Percentiles rank a stretch among this genome's conserved stretches.
Evolutionary conservation across 1,140 invertebrate species (phyloP).

Genomic region (Drosophila repletoides): DNA sequence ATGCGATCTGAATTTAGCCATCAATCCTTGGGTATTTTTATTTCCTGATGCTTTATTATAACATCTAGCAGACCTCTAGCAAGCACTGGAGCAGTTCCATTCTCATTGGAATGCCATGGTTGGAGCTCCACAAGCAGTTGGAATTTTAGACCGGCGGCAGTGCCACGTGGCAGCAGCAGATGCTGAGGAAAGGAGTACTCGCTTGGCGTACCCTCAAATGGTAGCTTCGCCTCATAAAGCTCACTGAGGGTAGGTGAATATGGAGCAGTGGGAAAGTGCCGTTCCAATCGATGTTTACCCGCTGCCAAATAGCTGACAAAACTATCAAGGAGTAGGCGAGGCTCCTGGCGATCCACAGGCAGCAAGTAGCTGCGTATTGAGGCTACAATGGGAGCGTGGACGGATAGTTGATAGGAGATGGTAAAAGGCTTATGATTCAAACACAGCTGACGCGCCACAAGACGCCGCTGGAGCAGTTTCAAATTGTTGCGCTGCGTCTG

Average conservation of each 20-base stretch:
- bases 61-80: neutral
- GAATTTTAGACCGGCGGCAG: constrained; percentile 36
- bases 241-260: constrained; percentile 76
- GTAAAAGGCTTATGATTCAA: constrained; percentile 83
- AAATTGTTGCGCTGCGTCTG: constrained; percentile 59
- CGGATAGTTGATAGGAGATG: constrained; percentile 41
- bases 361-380: constrained; percentile 55
- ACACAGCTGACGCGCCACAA: constrained; percentile 84
- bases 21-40: too few relatives aligned
- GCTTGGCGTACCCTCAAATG: neutral
- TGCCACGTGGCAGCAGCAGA: constrained; percentile 84
- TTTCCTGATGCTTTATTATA: neutral
- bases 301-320: constrained; percentile 60
- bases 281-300: constrained; percentile 82
- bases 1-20: too few relatives aligned
- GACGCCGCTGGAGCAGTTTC: constrained; percentile 50
- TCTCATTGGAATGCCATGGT: neutral
- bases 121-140: constrained; percentile 44
- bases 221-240: constrained; percentile 63
- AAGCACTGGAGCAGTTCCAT: neutral
- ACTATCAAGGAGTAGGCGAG: constrained; percentile 68
- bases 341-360: constrained; percentile 13
- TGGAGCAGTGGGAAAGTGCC: constrained; percentile 55
- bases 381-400: constrained; percentile 60
- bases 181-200: constrained; percentile 65